A percentile compares a stretch with the other conserved stretches of the same genome.
phyloP scores from a whole-genome alignment of 2,113 vertebrate species.

The Thymallus thymallus region DNA sequence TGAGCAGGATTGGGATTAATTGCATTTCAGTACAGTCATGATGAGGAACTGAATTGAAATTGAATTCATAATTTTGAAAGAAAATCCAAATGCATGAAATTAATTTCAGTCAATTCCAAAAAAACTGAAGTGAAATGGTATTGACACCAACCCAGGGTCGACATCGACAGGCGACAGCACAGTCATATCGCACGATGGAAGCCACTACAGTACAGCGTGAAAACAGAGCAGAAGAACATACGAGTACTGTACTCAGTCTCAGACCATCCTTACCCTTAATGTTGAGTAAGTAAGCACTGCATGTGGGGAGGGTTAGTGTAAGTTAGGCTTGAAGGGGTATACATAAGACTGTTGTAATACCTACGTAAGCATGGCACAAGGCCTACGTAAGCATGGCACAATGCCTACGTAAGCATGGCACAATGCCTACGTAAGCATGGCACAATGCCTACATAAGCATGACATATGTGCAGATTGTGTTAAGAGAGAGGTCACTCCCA shows the following conservation, averaged over 20 bases:
- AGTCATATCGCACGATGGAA: constrained; percentile 13
- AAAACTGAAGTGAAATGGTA: neutral
- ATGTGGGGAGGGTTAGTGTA: constrained; percentile 7
- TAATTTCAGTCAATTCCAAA: neutral
- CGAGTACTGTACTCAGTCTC: neutral
- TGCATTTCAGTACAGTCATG: constrained; percentile 12
- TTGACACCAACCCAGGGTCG: neutral
- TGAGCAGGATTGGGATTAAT: neutral
- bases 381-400: neutral
- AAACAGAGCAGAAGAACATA: constrained; percentile 9
- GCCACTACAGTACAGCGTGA: constrained; percentile 12
- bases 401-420: neutral
- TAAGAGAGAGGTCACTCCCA: neutral
- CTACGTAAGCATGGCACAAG: neutral
- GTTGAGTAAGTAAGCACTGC: constrained; percentile 10
- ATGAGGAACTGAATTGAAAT: constrained; percentile 5
- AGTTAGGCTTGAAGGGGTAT: constrained; percentile 5
- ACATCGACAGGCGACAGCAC: constrained; percentile 1
- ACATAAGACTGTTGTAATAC: neutral
- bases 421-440: neutral
- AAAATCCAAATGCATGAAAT: neutral
- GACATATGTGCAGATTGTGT: neutral
- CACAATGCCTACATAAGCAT: neutral
- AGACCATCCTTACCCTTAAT: constrained; percentile 5
- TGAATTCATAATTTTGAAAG: constrained; percentile 1